A percentile compares a stretch with the other conserved stretches of the same genome.
Conservation (phyloP, 1,140 invertebrate genomes). For the Lasaia peninsularis region DNA sequence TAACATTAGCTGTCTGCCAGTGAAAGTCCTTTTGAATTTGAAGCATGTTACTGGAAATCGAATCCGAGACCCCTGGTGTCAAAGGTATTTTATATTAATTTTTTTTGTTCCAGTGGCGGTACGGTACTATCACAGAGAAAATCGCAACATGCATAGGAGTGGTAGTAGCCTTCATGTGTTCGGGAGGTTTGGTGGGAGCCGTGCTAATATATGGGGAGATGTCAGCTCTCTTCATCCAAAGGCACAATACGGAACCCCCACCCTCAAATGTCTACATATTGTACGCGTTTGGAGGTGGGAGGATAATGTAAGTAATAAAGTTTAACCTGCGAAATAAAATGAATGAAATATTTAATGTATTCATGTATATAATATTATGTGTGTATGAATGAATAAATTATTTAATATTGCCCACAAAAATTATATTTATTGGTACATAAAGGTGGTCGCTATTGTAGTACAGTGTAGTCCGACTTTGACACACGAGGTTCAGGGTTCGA, state of each 20-base stretch:
- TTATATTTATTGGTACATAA: no score
- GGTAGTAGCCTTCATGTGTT: slow-evolving; percentile 36
- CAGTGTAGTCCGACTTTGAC: no score
- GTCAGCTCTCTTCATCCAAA: slow-evolving; percentile 80
- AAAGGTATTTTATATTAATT: no score
- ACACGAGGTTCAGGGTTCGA: no score
- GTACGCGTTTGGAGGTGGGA: slow-evolving; percentile 70
- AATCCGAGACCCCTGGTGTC: no score
- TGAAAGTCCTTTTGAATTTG: neutral
- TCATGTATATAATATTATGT: no score
- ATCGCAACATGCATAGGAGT: slow-evolving; percentile 39
- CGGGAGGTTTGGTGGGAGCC: slow-evolving; percentile 78
- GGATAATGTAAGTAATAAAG: slow-evolving; percentile 74
- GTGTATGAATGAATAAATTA: no score
- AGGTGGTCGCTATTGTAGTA: no score
- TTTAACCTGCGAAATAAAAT: neutral
- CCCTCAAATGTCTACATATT: slow-evolving; percentile 60
- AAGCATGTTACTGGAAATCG: no score
- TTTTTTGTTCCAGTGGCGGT: slow-evolving; percentile 58
- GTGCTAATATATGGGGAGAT: slow-evolving; percentile 85
- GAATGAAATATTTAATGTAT: no score
- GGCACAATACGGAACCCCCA: slow-evolving; percentile 44
- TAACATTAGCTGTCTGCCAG: no score
- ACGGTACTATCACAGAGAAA: slow-evolving; percentile 45
- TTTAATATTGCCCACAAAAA: no score